Percentiles rank a stretch among this genome's conserved stretches.
phyloP scores from a whole-genome alignment of 2,797 vertebrate genomes.

The Podarcis siculus region DNA sequence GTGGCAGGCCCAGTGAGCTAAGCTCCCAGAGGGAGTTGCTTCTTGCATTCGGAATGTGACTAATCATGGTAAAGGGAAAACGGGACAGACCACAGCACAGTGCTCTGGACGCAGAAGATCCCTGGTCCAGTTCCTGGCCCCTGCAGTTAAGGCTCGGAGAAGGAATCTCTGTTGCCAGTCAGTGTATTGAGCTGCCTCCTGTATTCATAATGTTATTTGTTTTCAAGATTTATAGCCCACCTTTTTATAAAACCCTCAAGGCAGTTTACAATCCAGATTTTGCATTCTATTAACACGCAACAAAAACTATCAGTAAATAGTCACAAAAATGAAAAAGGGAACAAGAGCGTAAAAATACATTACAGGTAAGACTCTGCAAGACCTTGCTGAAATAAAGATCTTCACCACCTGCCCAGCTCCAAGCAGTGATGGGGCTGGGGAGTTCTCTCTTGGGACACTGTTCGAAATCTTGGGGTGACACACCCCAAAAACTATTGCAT shows the following conservation, averaged over 20 bases:
- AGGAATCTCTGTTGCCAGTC: too few relatives aligned
- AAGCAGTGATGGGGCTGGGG: background rate
- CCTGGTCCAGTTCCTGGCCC: background rate
- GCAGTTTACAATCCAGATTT: background rate
- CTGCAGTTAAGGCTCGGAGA: background rate
- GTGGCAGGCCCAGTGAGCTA: background rate
- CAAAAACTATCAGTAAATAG: background rate
- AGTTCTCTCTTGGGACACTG: background rate
- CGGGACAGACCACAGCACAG: background rate
- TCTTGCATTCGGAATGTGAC: background rate
- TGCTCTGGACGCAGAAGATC: background rate
- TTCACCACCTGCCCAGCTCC: background rate
- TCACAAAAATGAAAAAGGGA: background rate
- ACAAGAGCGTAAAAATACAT: background rate
- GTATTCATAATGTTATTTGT: background rate
- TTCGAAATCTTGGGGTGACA: background rate
- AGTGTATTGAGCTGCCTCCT: background rate
- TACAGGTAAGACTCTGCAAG: too few relatives aligned
- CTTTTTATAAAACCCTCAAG: background rate
- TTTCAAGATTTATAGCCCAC: background rate
- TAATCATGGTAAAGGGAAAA: background rate
- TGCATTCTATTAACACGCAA: too few relatives aligned
- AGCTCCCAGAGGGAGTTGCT: background rate
- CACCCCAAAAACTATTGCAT: slow-evolving; percentile 10
- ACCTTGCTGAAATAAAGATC: background rate